These are phyloP conservation scores for Psylliodes chrysocephalus DNA, from an alignment of 2,888 invertebrate species.

Conservation along the genomic window DNA sequence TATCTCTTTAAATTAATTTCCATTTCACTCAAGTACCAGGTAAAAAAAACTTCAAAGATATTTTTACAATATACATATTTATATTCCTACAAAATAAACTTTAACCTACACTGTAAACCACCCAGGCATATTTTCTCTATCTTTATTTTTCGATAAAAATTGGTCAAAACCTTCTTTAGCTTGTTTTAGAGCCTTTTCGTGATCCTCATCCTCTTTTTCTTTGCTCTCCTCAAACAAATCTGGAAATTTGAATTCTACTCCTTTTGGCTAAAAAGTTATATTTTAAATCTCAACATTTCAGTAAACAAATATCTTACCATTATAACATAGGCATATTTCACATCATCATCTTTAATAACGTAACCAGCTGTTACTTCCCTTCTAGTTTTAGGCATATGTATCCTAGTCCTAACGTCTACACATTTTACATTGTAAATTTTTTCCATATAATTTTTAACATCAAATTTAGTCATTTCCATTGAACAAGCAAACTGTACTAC, in stretches of 20 bases:
- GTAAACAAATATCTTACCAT: slow-evolving; percentile 70
- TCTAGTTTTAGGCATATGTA: slow-evolving; percentile 76
- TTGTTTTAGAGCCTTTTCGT: slow-evolving; percentile 72
- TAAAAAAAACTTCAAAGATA: too few relatives aligned
- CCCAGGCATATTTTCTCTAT: slow-evolving; percentile 77
- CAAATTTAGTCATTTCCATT: slow-evolving; percentile 91
- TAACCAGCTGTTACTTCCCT: slow-evolving; percentile 71
- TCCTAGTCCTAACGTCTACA: slow-evolving; percentile 79
- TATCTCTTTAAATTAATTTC: too few relatives aligned
- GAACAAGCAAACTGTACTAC: slow-evolving; percentile 90
- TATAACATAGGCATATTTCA: slow-evolving; percentile 81
- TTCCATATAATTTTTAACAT: slow-evolving; percentile 92
- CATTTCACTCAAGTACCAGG: too few relatives aligned
- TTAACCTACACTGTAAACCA: slow-evolving; percentile 77
- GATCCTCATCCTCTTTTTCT: slow-evolving; percentile 68
- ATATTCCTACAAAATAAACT: too few relatives aligned
- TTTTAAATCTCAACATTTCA: slow-evolving; percentile 15
- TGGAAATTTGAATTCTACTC: slow-evolving; percentile 80
- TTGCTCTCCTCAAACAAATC: slow-evolving; percentile 70
- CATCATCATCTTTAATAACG: slow-evolving; percentile 84
- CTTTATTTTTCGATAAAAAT: slow-evolving; percentile 73
- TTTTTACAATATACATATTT: too few relatives aligned
- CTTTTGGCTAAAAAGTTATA: slow-evolving; percentile 72
- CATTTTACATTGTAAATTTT: slow-evolving; percentile 93
- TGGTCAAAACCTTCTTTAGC: slow-evolving; percentile 70